Conservation (phyloP, 2,888 invertebrate genomes). For the Scaptomyza flava region DNA sequence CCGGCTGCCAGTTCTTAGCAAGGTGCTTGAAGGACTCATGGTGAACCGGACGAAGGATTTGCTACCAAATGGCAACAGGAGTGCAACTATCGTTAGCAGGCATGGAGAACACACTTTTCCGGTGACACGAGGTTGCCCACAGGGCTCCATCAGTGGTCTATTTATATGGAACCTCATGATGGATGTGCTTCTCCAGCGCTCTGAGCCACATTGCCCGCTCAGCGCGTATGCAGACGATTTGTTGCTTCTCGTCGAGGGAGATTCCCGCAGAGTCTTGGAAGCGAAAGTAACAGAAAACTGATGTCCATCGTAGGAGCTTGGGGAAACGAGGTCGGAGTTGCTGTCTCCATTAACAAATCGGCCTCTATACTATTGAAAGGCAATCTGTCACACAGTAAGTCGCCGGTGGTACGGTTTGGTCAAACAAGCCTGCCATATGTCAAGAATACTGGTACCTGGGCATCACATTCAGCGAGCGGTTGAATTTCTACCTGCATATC, state of each 20-base stretch:
- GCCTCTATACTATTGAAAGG: too few species aligned
- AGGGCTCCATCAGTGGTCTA: constrained; percentile 29
- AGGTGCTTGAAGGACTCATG: constrained; percentile 33
- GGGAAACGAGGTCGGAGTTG: neutral
- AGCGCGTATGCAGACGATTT: neutral
- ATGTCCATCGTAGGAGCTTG: neutral
- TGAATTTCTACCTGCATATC: too few species aligned
- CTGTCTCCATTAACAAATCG: too few species aligned
- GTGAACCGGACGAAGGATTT: constrained; percentile 10
- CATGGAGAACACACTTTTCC: too few species aligned
- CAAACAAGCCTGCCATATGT: too few species aligned
- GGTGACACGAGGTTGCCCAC: too few species aligned
- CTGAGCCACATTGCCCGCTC: neutral
- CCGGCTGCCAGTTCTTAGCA: constrained; percentile 30
- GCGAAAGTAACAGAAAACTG: neutral
- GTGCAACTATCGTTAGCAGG: constrained; percentile 15
- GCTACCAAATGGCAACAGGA: too few species aligned
- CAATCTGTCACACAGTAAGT: too few species aligned
- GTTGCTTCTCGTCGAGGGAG: neutral
- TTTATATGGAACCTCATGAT: constrained; percentile 27
- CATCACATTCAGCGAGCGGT: too few species aligned
- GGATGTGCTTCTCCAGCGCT: constrained; percentile 12
- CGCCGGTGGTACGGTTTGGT: too few species aligned
- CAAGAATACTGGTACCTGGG: too few species aligned
- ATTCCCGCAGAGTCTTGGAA: neutral